A percentile compares a stretch with the other conserved stretches of the same genome.
These are phyloP conservation scores for Apomyelois bistriatella DNA, from an alignment of 2,888 invertebrate genomes.

Conservation along the genomic window DNA sequence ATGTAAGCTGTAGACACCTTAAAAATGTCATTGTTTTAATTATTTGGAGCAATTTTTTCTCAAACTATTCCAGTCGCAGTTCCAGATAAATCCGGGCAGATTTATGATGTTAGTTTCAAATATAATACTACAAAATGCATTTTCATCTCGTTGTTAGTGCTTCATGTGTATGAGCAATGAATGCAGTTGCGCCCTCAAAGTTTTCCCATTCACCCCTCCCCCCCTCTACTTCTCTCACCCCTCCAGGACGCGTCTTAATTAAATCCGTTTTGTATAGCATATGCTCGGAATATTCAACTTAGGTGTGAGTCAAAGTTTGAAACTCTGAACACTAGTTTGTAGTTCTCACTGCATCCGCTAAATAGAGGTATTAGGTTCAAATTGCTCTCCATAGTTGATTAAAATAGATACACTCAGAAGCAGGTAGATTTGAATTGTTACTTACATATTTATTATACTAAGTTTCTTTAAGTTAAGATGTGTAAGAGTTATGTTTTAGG, in stretches of 20 bases:
- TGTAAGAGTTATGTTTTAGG: too few species aligned
- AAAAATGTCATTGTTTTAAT: too few species aligned
- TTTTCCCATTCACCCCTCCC: neutral
- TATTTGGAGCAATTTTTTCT: too few species aligned
- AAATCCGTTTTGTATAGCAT: constrained; percentile 2
- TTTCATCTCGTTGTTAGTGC: too few species aligned
- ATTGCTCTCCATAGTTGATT: neutral
- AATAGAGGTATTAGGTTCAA: neutral
- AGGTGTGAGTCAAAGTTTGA: neutral
- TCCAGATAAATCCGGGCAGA: too few species aligned
- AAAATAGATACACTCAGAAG: neutral
- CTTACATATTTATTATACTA: too few species aligned
- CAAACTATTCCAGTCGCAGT: too few species aligned
- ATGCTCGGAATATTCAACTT: neutral
- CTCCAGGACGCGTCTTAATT: neutral
- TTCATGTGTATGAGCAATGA: neutral
- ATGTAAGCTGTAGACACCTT: too few species aligned
- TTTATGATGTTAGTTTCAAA: too few species aligned
- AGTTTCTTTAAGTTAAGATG: too few species aligned
- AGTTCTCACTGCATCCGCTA: neutral
- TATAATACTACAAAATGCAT: too few species aligned
- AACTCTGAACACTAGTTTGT: neutral
- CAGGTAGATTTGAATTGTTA: neutral
- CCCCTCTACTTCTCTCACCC: too few species aligned
- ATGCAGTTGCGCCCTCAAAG: constrained; percentile 1